These are phyloP conservation scores for Ellobius talpinus DNA, from an alignment of 2,113 vertebrate genomes.

Conservation along the genomic window DNA sequence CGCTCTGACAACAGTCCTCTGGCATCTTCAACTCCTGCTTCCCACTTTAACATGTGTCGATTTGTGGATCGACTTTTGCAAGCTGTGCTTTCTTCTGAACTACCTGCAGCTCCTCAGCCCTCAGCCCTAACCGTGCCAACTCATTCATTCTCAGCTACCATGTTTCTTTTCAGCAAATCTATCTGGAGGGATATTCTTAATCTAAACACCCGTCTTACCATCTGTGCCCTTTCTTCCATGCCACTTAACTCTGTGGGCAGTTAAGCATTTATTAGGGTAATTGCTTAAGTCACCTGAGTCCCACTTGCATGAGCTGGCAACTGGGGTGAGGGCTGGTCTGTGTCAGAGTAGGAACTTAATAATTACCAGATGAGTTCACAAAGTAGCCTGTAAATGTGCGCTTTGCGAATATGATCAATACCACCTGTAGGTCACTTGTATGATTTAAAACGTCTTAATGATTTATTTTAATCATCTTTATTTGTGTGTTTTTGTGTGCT, in stretches of 20 bases:
- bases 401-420: neutral
- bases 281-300: neutral
- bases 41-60: neutral
- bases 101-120: neutral
- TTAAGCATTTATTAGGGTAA: neutral
- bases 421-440: neutral
- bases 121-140: rapidly evolving
- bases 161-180: rapidly evolving
- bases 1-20: neutral
- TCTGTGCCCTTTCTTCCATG: rapidly evolving
- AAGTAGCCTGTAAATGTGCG: neutral
- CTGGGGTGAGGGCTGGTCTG: neutral
- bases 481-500: neutral
- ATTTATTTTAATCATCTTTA: neutral
- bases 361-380: neutral
- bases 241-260: too few species aligned
- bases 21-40: neutral
- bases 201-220: rapidly evolving
- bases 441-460: neutral
- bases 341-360: neutral
- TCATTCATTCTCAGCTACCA: neutral
- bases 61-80: neutral
- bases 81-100: neutral
- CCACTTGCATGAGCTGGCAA: neutral
- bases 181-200: rapidly evolving